These are phyloP conservation scores for Amblyjoppa proteus DNA, from an alignment of 2,888 invertebrate genomes.

Conservation along the genomic window DNA sequence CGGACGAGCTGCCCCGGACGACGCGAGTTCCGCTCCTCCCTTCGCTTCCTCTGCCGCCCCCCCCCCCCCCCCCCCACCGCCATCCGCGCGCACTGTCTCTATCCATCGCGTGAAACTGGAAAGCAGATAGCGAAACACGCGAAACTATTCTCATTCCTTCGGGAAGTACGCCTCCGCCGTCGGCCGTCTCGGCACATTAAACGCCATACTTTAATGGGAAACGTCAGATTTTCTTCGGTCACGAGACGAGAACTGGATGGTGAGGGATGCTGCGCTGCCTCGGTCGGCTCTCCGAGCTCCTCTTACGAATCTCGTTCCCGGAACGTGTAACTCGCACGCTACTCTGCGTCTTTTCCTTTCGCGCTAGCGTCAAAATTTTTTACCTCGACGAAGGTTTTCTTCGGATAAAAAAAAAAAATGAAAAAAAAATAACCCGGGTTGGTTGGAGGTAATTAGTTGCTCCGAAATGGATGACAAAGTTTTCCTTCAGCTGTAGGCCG, in stretches of 20 bases:
- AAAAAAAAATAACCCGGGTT: not conserved
- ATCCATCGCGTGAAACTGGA: constrained; percentile 39
- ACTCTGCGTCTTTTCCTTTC: not conserved
- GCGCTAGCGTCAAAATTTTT: not conserved
- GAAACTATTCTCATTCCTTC: constrained; percentile 75
- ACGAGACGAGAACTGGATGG: constrained; percentile 56
- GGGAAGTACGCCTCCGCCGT: constrained; percentile 52
- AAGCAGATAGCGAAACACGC: constrained; percentile 60
- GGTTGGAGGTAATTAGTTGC: not conserved
- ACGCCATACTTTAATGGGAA: constrained; percentile 74
- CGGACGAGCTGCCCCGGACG: constrained; percentile 69
- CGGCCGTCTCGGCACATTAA: constrained; percentile 71
- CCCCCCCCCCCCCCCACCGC: not conserved
- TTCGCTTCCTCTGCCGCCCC: constrained; percentile 1
- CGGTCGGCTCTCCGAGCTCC: not conserved
- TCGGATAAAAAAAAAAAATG: not conserved
- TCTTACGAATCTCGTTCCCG: constrained; percentile 28
- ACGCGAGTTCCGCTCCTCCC: constrained; percentile 45
- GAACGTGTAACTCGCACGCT: not conserved
- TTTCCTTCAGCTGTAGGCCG: too few relatives aligned
- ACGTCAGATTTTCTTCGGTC: constrained; percentile 73
- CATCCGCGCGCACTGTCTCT: not conserved
- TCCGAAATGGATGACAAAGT: too few relatives aligned
- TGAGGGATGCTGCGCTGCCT: constrained; percentile 38
- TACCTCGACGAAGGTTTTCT: not conserved